These are phyloP conservation scores for Oreochromis mossambicus DNA, from an alignment of 2,797 vertebrate species.

Conservation along the genomic window DNA sequence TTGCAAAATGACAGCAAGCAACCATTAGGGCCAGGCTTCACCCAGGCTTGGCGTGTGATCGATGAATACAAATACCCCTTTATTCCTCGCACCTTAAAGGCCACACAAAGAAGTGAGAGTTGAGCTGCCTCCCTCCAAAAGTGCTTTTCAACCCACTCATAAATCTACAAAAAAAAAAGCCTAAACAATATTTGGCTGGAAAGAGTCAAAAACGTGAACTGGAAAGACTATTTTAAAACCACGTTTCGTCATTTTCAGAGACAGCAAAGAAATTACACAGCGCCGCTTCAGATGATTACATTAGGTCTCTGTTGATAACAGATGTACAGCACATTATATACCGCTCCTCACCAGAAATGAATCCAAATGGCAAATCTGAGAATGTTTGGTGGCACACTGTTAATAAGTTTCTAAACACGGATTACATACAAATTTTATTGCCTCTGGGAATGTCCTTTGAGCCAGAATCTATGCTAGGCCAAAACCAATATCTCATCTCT, in stretches of 20 bases:
- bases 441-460: conserved; percentile 50
- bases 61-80: conserved; percentile 69
- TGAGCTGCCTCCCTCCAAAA: conserved; percentile 25
- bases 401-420: conserved; percentile 51
- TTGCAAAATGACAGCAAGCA: conserved; percentile 70
- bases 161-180: conserved; percentile 41
- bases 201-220: neutral
- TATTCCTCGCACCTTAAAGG: conserved; percentile 67
- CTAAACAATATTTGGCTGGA: conserved; percentile 21
- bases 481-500: conserved; percentile 76
- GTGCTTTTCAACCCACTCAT: conserved; percentile 63
- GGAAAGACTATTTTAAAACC: conserved; percentile 9
- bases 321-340: neutral
- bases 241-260: neutral
- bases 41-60: conserved; percentile 59
- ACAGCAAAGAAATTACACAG: neutral
- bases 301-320: neutral
- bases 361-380: conserved; percentile 11
- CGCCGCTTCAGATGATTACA: neutral
- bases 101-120: conserved; percentile 50
- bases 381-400: conserved; percentile 21
- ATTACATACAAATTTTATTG: conserved; percentile 54
- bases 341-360: neutral
- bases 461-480: conserved; percentile 52
- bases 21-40: conserved; percentile 63